A percentile compares a stretch with the other conserved stretches of the same genome.
phyloP scores from a whole-genome alignment of 1,140 invertebrate genomes.

The Euura saliciscinereae region DNA sequence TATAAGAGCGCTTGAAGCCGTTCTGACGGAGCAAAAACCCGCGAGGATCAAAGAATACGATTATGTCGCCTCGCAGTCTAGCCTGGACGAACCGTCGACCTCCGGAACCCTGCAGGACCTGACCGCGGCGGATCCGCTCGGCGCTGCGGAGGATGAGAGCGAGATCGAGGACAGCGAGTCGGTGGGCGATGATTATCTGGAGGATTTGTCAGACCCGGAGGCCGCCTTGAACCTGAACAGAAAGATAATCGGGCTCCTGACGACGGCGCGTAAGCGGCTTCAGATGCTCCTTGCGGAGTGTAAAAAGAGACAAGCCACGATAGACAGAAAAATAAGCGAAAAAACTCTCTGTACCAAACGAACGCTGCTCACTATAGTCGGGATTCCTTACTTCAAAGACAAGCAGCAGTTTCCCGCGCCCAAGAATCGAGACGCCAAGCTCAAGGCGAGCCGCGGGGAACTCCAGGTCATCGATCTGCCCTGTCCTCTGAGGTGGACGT shows the following conservation, averaged over 20 bases:
- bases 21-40: neutral
- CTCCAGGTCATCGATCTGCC: conserved; percentile 44
- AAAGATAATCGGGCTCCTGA: conserved; percentile 31
- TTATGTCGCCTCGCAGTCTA: no score
- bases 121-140: neutral
- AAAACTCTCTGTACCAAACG: conserved; percentile 8
- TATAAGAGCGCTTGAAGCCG: conserved; percentile 43
- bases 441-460: conserved; percentile 48
- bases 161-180: neutral
- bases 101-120: neutral
- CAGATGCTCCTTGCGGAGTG: conserved; percentile 35
- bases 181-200: neutral
- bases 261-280: conserved; percentile 32
- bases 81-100: neutral
- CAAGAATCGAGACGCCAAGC: conserved; percentile 47
- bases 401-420: conserved; percentile 44
- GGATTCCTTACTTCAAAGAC: conserved; percentile 60
- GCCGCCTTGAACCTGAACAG: conserved; percentile 33
- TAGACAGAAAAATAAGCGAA: conserved; percentile 26
- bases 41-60: neutral
- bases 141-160: neutral
- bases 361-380: conserved; percentile 31
- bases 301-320: conserved; percentile 24
- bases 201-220: neutral
- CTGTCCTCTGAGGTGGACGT: conserved; percentile 42